Evolutionary conservation across 2,888 invertebrate genomes (phyloP), one percentile per base, ranked within the genome.

Genomic region (Piscicola geometra): DNA sequence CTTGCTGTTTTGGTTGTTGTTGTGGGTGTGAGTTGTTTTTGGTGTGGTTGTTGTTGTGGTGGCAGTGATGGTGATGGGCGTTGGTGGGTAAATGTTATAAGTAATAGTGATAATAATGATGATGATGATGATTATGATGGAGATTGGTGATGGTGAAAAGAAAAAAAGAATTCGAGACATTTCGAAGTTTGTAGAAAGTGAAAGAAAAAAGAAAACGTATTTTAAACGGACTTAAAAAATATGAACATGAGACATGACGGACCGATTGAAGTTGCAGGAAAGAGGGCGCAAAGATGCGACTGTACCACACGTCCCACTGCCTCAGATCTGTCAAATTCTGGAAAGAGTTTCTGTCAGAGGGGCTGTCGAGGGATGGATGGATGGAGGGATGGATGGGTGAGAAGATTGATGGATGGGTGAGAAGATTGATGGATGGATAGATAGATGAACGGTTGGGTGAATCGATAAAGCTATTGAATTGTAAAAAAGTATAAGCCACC

Each of bases 281-380:
- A 2, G 71, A 71, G 15, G 71, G 71, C n/a, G 0, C n/a, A 28
- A 73, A 73, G 15, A 64, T 32, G 0, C 25, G 15, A 28, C 21
- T 5, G 64, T 35, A 73, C 73, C 73, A 73, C 3, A 12, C 3
- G 36, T 73, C 73, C 73, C 73, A 73, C n/a, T 50, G 35, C 15
- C 52, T 56, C 64, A 73, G 33, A 1, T 50, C 32, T 9, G 35
- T 73, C n/a, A 64, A 25, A 25, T 73, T 73, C 64, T 25, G 0
- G 64, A 64, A 73, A 18, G 73, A 73, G 32, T 30, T n/a, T 12
- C 25, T 56, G 0, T 2, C 21, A 21, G 1, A 9, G 1, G 52
- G n/a, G 21, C 73, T 73, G 73, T 21, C 9, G 25, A 56, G 60
- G 21, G 25, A 3, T 21, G 25, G n/a, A 30, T 30, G n/a, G 68